Base-by-base conservation (phyloP, 2,113 vertebrate genomes). In the Myiozetetes cayanensis region DNA sequence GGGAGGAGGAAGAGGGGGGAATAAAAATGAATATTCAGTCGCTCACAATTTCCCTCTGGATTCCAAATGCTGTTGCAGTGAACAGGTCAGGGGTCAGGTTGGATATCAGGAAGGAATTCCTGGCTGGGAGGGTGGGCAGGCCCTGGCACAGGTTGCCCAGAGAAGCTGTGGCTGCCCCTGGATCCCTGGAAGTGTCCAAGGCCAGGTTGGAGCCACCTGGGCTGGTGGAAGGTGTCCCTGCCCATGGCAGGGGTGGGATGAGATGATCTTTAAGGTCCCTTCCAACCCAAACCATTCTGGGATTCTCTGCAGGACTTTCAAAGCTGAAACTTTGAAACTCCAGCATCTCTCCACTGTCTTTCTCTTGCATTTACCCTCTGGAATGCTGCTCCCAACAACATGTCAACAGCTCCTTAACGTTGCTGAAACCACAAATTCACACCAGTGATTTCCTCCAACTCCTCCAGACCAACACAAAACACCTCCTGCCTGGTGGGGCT, bases 1-100 rank as follows among this genome's bases (percentile, higher is more conserved):
- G 37, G 31, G 39, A 49, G n/a, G 50, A 46, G 27, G 14, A 24
- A 2, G 7, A 6, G 1, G 3, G 4, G 3, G 1, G 1, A 24
- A 13, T 52, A 16, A 30, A n/a, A 20, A 35, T 3, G 30, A 19
- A 52, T 62, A 58, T 35, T 43, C 25, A 35, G 62, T 14, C 9
- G 3, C 19, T 63, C 53, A 24, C 17, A 4, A 8, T 14, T 81
- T 33, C 61, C 27, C 53, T 22, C 33, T 14, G 5, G 41, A 30
- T 16, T 43, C 43, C 53, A 56, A 91, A 35, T 0, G 1, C 8
- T 27, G 14, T 53, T 76, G 20, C 46, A 47, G 37, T 1, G 5
- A 56, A 14, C 24, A 31, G 37, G 25, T 14, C 5, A 43, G 12
- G 20, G 37, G 31, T 14, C 3, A 25, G 53, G 22, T 6, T 28